These are phyloP conservation scores for Pipistrellus nathusii DNA, from an alignment of 2,797 vertebrate species.

Conservation along the genomic window DNA sequence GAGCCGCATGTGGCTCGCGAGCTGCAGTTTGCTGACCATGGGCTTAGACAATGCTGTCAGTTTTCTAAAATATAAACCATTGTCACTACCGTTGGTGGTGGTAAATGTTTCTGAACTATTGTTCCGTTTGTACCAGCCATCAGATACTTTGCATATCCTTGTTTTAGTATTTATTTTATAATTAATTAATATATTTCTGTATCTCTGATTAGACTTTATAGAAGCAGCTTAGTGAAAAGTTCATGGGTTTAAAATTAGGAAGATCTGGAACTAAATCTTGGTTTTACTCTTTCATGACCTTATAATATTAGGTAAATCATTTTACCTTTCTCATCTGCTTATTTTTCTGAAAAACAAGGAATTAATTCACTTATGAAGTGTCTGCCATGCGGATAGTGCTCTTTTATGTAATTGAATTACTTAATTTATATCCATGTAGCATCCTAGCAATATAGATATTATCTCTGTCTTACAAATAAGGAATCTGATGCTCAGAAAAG, in stretches of 20 bases:
- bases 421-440: constrained; percentile 47
- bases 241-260: constrained; percentile 60
- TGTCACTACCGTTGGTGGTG: background rate
- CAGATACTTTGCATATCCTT: background rate
- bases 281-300: constrained; percentile 47
- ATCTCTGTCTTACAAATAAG: constrained; percentile 18
- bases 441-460: background rate
- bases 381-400: background rate
- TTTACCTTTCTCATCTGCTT: constrained; percentile 49
- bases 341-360: constrained; percentile 61
- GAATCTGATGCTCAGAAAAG: background rate
- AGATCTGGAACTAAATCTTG: constrained; percentile 49
- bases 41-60: background rate
- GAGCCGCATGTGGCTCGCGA: too few species aligned
- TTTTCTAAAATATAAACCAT: constrained; percentile 12
- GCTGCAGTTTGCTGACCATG: too few species aligned
- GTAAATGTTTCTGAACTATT: constrained; percentile 31
- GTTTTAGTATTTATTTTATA: constrained; percentile 46
- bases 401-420: constrained; percentile 30
- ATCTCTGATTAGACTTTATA: constrained; percentile 47
- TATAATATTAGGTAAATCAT: constrained; percentile 52
- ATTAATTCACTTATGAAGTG: background rate
- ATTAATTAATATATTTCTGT: constrained; percentile 50
- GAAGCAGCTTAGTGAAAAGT: constrained; percentile 33
- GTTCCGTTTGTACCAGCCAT: background rate